Evolutionary conservation across 2,113 vertebrate genomes (phyloP).

Genomic region (Rissa tridactyla): DNA sequence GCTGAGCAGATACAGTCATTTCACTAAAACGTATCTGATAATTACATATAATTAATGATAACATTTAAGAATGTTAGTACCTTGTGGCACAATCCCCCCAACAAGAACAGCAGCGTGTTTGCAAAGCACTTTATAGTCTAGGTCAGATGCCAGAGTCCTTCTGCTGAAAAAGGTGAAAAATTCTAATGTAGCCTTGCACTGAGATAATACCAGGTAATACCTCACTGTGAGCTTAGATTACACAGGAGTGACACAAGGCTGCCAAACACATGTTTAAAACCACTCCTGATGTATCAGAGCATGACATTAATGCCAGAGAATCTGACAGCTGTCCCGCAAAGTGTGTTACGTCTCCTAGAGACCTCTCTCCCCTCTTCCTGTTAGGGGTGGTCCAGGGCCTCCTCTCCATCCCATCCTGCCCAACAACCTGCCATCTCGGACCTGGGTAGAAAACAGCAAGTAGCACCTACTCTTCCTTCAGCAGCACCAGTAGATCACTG

Average conservation of each 20-base stretch:
- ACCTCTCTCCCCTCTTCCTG: not conserved
- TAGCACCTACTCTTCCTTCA: not conserved
- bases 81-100: not conserved
- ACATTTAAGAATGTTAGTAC: constrained; percentile 4
- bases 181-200: not conserved
- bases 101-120: not conserved
- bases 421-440: not conserved
- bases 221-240: not conserved
- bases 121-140: not conserved
- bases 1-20: not conserved
- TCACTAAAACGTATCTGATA: not conserved
- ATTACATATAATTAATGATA: constrained; percentile 29
- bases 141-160: not conserved
- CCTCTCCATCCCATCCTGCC: not conserved
- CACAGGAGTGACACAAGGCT: not conserved
- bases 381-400: not conserved
- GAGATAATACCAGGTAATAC: not conserved
- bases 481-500: not conserved
- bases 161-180: not conserved
- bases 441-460: not conserved
- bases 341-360: not conserved
- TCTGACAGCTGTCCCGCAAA: not conserved
- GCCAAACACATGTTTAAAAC: not conserved
- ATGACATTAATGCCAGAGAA: not conserved
- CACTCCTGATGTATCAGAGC: not conserved